Base-by-base conservation (phyloP, 2,797 vertebrate genomes). In the Alcedo quadribrachys region DNA sequence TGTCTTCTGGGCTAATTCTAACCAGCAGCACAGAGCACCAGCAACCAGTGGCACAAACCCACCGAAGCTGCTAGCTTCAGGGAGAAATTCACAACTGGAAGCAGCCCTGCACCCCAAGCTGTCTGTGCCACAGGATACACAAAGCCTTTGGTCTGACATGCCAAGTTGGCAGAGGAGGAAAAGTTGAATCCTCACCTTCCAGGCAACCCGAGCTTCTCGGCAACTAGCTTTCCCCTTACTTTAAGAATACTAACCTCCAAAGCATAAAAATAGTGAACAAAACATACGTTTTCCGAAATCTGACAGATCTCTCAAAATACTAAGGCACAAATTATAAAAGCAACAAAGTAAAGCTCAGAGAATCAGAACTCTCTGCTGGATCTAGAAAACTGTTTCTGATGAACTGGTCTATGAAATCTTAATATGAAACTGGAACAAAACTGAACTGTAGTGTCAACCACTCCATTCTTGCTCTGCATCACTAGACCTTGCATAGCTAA, bases 271-370 rank as follows among this genome's bases (percentile, higher is more conserved):
- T 50, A 37, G 32, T 0, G 32, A 51, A 69, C 40, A 28, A 35
- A 13, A 2, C 12, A 4, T 3, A 11, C 0, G 18, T 13, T 12
- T 30, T 30, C 68, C 68, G 57, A 54, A 5, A 0, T 12, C 2
- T 2, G 9, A 63, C 2, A 3, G 25, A 24, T 4, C 6, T 40
- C 71, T 63, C 70, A 16, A 11, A 81, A 45, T 0, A 40, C 9
- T 2, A 37, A 42, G 25, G 30, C 28, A 46, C 0, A 0, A 40
- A 77, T 24, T 17, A 1, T 50, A 37, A 61, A 69, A 25, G 9
- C 30, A 53, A 21, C 8, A 15, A 43, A 58, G 33, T 6, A 78
- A 79, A 63, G 1, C 28, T 10, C 4, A 14, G 28, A 74, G 30
- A 30, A 70, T 5, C 28, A 63, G 42, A 62, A 71, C 19, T 54